Conservation (phyloP, 2,113 vertebrate genomes). For the Nyctereutes procyonoides region DNA sequence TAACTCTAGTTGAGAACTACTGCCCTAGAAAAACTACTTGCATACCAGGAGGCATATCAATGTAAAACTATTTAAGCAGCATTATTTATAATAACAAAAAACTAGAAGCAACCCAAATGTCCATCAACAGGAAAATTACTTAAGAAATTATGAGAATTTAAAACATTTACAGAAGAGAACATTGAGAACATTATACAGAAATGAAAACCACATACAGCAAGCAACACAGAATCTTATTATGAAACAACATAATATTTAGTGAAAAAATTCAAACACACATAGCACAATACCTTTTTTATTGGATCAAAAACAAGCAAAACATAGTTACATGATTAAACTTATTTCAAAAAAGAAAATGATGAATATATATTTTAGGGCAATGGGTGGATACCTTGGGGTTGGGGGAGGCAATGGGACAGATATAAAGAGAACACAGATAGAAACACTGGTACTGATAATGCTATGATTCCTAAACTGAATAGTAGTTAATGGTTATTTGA, state of each 20-base stretch:
- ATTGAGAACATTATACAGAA: neutral
- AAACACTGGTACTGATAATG: neutral
- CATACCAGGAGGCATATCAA: neutral
- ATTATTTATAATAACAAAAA: conserved; percentile 45
- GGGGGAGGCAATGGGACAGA: neutral
- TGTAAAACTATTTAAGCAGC: neutral
- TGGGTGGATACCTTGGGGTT: neutral
- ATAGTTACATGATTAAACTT: neutral
- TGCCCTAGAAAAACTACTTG: neutral
- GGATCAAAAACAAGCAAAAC: conserved; percentile 35
- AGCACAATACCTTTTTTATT: neutral
- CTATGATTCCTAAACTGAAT: neutral
- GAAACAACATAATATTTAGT: neutral
- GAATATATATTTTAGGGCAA: neutral
- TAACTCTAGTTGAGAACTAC: neutral
- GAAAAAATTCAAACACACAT: neutral
- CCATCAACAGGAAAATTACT: conserved; percentile 30
- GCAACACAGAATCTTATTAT: neutral
- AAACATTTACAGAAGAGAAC: neutral
- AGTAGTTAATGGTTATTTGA: neutral
- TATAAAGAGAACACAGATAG: neutral
- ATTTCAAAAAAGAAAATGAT: neutral
- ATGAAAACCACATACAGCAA: neutral
- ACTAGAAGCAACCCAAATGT: neutral
- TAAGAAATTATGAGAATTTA: neutral